A percentile compares a stretch with the other conserved stretches of the same genome.
These are phyloP conservation scores for Drosophila leontia DNA, from an alignment of 1,140 invertebrate species.

Conservation along the genomic window DNA sequence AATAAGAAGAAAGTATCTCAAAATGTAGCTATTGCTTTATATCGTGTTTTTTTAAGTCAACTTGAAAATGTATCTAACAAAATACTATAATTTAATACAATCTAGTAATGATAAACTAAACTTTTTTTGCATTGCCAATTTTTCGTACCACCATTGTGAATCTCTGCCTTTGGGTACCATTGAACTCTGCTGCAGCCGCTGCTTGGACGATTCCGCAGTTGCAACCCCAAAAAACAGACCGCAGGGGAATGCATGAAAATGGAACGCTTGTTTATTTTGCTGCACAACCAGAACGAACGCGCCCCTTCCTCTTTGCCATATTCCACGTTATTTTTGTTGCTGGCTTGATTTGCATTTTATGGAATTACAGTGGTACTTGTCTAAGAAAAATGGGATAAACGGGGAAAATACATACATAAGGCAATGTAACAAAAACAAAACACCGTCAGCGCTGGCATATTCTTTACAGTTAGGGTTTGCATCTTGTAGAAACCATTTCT, in stretches of 20 bases:
- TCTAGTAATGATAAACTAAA: no score
- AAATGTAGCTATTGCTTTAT: no score
- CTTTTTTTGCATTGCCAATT: slow-evolving; percentile 1
- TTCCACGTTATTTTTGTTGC: slow-evolving; percentile 13
- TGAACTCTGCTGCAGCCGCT: slow-evolving; percentile 68
- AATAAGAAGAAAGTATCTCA: background rate
- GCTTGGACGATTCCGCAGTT: slow-evolving; percentile 30
- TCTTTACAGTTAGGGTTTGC: background rate
- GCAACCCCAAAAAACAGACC: slow-evolving; percentile 62
- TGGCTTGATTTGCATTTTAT: slow-evolving; percentile 28
- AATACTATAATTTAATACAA: no score
- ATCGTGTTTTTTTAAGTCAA: no score
- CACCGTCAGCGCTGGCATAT: background rate
- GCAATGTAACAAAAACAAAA: background rate
- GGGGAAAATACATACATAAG: no score
- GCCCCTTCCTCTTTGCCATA: background rate
- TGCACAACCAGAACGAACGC: slow-evolving; percentile 45
- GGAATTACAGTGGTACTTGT: slow-evolving; percentile 23
- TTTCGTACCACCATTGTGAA: slow-evolving; percentile 15
- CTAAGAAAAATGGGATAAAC: background rate
- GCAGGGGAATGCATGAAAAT: slow-evolving; percentile 63
- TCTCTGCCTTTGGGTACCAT: slow-evolving; percentile 71
- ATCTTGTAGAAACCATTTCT: background rate
- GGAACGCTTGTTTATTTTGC: slow-evolving; percentile 63
- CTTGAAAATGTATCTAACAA: no score